Evolutionary conservation across 2,888 invertebrate species (phyloP).

Genomic region (Mylabris sibirica): DNA sequence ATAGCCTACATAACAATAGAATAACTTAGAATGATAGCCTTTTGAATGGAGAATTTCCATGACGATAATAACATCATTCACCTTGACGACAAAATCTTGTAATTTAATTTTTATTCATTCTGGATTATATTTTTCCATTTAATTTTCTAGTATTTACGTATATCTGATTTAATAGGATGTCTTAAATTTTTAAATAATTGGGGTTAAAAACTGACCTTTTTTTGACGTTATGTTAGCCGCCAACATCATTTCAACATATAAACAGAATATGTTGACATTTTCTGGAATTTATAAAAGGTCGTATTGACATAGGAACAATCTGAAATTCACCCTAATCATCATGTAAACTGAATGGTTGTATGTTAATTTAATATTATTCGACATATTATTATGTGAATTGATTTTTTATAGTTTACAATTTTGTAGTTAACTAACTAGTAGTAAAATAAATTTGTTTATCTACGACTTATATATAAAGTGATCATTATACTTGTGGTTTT

Average conservation of each 20-base stretch:
- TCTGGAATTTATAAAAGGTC: slow-evolving; percentile 12
- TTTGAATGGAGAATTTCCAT: slow-evolving; percentile 10
- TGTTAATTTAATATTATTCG: not conserved
- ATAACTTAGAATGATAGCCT: slow-evolving; percentile 19
- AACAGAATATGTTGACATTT: slow-evolving; percentile 18
- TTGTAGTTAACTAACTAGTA: too few relatives aligned
- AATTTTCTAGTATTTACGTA: slow-evolving; percentile 3
- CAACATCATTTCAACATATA: slow-evolving; percentile 16
- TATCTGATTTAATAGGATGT: not conserved
- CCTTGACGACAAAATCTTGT: not conserved
- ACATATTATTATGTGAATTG: not conserved
- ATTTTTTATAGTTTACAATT: too few relatives aligned
- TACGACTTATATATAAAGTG: too few relatives aligned
- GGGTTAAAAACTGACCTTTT: slow-evolving; percentile 2
- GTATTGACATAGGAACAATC: not conserved
- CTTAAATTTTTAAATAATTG: slow-evolving; percentile 9
- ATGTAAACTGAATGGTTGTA: not conserved
- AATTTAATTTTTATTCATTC: not conserved
- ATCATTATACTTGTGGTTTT: too few relatives aligned
- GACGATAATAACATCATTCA: slow-evolving; percentile 10
- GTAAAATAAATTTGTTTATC: too few relatives aligned
- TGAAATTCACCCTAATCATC: not conserved
- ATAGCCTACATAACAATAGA: slow-evolving; percentile 24
- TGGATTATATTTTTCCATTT: slow-evolving; percentile 1
- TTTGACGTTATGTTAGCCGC: not conserved